Conservation (phyloP, 2,888 invertebrate species). For the Nymphalis c-album region DNA sequence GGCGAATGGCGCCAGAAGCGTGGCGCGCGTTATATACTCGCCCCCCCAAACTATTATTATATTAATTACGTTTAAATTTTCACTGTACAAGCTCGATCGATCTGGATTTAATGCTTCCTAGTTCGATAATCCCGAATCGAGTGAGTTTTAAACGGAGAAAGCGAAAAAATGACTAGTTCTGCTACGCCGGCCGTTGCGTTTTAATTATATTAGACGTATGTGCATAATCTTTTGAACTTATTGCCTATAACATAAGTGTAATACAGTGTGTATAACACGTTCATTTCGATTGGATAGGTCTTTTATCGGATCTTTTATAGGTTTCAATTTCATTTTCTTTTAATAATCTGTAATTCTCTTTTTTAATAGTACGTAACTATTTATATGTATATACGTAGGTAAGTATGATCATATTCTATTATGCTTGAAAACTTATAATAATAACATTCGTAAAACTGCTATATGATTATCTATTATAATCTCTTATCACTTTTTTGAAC, state of each 20-base stretch:
- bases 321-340: no score
- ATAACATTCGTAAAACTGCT: no score
- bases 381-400: no score
- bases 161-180: constrained; percentile 14
- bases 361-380: no score
- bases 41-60: constrained; percentile 74
- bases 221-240: constrained; percentile 1
- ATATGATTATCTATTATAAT: no score
- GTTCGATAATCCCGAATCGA: constrained; percentile 52
- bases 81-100: constrained; percentile 61
- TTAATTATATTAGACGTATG: not conserved
- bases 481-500: no score
- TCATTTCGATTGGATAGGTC: not conserved
- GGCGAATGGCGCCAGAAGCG: constrained; percentile 67
- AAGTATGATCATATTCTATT: no score
- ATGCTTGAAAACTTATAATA: no score
- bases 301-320: no score
- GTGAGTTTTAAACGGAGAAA: constrained; percentile 28
- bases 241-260: not conserved
- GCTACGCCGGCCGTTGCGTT: constrained; percentile 7
- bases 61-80: constrained; percentile 77
- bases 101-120: constrained; percentile 70
- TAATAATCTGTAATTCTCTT: no score
- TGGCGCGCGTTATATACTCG: constrained; percentile 66
- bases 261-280: not conserved